Evolutionary conservation across 2,888 invertebrate genomes (phyloP).

Genomic region (Poecilobothrus nobilitatus): DNA sequence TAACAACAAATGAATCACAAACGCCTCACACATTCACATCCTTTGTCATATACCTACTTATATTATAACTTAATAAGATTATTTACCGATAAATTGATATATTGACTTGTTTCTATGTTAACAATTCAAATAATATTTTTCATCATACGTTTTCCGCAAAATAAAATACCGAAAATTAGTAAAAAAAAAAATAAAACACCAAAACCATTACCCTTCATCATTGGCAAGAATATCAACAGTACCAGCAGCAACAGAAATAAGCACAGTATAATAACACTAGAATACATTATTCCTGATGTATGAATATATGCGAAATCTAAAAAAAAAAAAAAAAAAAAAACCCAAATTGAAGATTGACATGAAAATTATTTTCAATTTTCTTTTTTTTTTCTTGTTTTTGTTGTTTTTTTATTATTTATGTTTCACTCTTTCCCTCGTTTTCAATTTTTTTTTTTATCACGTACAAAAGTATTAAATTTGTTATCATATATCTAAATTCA

Average conservation of each 20-base stretch:
- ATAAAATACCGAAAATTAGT: neutral
- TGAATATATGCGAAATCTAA: neutral
- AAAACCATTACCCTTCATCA: neutral
- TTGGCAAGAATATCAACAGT: no score
- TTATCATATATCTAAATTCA: no score
- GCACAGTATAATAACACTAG: neutral
- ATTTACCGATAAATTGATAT: conserved; percentile 1
- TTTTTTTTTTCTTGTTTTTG: neutral
- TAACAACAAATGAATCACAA: neutral
- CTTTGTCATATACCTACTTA: neutral
- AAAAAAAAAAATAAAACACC: neutral
- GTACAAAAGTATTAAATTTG: neutral
- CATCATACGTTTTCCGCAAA: neutral
- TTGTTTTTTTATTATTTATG: no score
- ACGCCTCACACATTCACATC: neutral
- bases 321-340: no score
- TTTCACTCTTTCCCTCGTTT: neutral
- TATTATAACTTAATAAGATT: conserved; percentile 6
- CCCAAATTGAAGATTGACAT: conserved; percentile 1
- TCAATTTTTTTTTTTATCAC: neutral
- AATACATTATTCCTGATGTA: neutral
- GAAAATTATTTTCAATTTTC: neutral
- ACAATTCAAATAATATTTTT: conserved; percentile 1
- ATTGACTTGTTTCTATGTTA: conserved; percentile 4
- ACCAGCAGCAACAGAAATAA: neutral